Base-by-base conservation (phyloP, 2,113 vertebrate species). In the Pholis gunnellus region DNA sequence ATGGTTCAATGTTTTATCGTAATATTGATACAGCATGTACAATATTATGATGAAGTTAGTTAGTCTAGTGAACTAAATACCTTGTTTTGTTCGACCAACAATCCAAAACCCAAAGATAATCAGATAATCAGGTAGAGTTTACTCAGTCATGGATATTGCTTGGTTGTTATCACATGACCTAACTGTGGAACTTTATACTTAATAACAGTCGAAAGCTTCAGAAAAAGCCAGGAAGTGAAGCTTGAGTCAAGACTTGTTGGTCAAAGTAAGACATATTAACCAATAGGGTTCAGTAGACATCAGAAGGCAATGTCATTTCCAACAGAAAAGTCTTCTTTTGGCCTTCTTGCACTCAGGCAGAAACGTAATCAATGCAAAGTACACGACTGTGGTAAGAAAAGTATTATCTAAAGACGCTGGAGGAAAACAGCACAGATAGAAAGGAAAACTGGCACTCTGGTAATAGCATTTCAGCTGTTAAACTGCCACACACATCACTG, bases 381-480 rank as follows among this genome's bases (percentile, higher is more conserved):
- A 57, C 78, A 83, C 64, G 60, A 50, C 50, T 80, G 40, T 50
- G 44, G 36, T 27, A 48, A 56, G 72, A 79, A 74, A 79, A 87
- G 74, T 14, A 8, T 65, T 20, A 78, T 83, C 31, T 50, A 79
- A 61, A 69, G 54, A 81, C 77, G 40, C 46, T 15, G 2, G 9
- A 57, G 59, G 67, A 87, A 78, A 54, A 78, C 57, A 54, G 81
- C 68, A 77, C 71, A 89, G 87, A 83, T 72, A 71, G 78, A 78
- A 15, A 75, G 61, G n/a, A 54, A 78, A 86, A 72, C 56, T 38
- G 69, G 46, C 63, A 70, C 61, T 56, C 34, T 72, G 84, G 82
- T 82, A 79, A 82, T 44, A 75, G 57, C 79, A n/a, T 81, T 80
- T 70, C 65, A 61, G 65, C 79, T 82, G 87, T 90, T 87, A 87